Percentiles rank a stretch among this genome's conserved stretches.
Conservation (phyloP, 1,140 invertebrate genomes). For the Pectinophora gossypiella region DNA sequence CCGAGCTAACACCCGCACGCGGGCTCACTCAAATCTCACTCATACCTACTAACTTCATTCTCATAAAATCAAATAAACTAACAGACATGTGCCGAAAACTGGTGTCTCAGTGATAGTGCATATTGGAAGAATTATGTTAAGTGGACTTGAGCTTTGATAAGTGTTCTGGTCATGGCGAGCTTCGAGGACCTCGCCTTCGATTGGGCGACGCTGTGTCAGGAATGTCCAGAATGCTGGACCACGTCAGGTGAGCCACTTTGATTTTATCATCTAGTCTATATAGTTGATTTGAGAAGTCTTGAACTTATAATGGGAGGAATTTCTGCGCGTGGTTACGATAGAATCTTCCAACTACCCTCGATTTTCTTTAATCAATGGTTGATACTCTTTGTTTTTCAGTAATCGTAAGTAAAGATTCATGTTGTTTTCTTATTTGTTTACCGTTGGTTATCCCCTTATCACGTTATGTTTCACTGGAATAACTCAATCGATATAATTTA, state of each 20-base stretch:
- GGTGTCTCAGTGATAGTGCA: neutral
- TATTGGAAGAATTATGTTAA: neutral
- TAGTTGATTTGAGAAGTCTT: too few relatives aligned
- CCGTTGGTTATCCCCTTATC: neutral
- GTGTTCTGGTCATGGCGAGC: slow-evolving; percentile 62
- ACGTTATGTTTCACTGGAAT: neutral
- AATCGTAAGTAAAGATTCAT: too few relatives aligned
- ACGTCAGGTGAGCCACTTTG: slow-evolving; percentile 67
- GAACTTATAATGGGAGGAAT: too few relatives aligned
- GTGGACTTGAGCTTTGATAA: slow-evolving; percentile 39
- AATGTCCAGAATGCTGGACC: slow-evolving; percentile 76
- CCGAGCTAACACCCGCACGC: slow-evolving; percentile 29
- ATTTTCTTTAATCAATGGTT: too few relatives aligned
- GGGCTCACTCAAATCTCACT: neutral
- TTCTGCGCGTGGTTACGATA: too few relatives aligned
- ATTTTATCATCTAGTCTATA: too few relatives aligned
- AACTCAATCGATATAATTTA: neutral
- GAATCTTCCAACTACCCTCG: too few relatives aligned
- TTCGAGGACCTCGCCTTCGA: slow-evolving; percentile 75
- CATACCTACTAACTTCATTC: slow-evolving; percentile 10
- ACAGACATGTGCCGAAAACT: neutral
- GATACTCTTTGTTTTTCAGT: too few relatives aligned
- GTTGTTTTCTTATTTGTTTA: neutral
- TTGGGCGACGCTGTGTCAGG: slow-evolving; percentile 76
- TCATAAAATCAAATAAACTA: too few relatives aligned